phyloP scores from a whole-genome alignment of 35 echinoderm and acorn worm species.

The Apostichopus californicus region DNA sequence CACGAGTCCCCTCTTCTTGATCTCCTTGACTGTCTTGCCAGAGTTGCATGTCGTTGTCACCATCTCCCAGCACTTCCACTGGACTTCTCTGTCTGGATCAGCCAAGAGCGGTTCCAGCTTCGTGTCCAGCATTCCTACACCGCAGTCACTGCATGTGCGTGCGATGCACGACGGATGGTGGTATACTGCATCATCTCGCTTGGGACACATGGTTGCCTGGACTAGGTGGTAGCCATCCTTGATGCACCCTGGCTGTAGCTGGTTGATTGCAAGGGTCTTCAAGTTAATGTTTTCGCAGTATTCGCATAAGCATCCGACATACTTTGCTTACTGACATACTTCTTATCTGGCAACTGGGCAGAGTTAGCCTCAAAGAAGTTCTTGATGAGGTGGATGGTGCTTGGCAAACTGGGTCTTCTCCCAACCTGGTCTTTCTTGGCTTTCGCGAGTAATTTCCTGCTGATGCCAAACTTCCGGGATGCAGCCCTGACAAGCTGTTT shows the following conservation, averaged over 20 bases:
- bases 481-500: neutral
- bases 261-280: slow-evolving; percentile 25
- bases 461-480: slow-evolving; percentile 12
- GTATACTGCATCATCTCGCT: neutral
- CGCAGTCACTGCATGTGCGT: slow-evolving; percentile 26
- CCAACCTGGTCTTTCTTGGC: slow-evolving; percentile 9
- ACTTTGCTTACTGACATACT: slow-evolving; percentile 48
- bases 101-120: neutral
- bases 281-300: slow-evolving; percentile 46
- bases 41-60: neutral
- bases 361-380: slow-evolving; percentile 53
- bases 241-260: slow-evolving; percentile 21
- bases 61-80: slow-evolving; percentile 53
- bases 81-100: neutral
- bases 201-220: slow-evolving; percentile 40
- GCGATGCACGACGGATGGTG: slow-evolving; percentile 38
- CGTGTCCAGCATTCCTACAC: neutral
- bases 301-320: slow-evolving; percentile 56
- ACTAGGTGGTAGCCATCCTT: slow-evolving; percentile 37
- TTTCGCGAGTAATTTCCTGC: slow-evolving; percentile 24
- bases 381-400: slow-evolving; percentile 6
- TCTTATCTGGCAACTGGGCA: slow-evolving; percentile 53
- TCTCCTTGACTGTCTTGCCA: slow-evolving; percentile 3
- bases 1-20: slow-evolving; percentile 33
- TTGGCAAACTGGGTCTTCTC: neutral